Evolutionary conservation across 2,888 invertebrate genomes (phyloP).

Genomic region (Drosophila demipolita): DNA sequence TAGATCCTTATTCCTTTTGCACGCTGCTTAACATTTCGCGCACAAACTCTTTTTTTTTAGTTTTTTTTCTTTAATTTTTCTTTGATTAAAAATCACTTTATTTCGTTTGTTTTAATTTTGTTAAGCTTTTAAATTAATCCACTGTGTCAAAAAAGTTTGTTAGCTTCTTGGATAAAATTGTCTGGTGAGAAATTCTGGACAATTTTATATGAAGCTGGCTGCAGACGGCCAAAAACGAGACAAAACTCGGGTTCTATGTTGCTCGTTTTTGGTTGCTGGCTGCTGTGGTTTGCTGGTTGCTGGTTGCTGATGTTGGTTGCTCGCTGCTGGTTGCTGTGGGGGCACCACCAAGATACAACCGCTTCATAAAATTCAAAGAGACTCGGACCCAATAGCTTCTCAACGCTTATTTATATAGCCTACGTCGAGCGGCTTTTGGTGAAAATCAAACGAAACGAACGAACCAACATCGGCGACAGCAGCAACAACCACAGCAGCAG

Average conservation of each 20-base stretch:
- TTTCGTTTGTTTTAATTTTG: conserved; percentile 24
- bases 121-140: conserved; percentile 48
- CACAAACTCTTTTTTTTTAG: conserved; percentile 42
- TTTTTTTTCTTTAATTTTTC: conserved; percentile 36
- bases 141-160: conserved; percentile 61
- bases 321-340: conserved; percentile 49
- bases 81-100: conserved; percentile 27
- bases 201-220: conserved; percentile 56
- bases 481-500: conserved; percentile 27
- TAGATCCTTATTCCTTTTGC: conserved; percentile 59
- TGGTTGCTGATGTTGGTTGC: conserved; percentile 35
- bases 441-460: conserved; percentile 74
- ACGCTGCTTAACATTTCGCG: conserved; percentile 62
- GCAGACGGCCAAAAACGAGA: conserved; percentile 49
- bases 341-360: conserved; percentile 84
- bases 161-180: conserved; percentile 56
- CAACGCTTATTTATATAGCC: conserved; percentile 86
- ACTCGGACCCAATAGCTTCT: conserved; percentile 85
- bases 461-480: conserved; percentile 56
- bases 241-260: conserved; percentile 58
- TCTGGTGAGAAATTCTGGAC: conserved; percentile 37
- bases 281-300: conserved; percentile 31
- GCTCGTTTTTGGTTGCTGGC: conserved; percentile 37
- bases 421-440: conserved; percentile 84
- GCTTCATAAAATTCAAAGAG: conserved; percentile 86